Conservation (phyloP, 2,113 vertebrate genomes). For the Thermophis baileyi region DNA sequence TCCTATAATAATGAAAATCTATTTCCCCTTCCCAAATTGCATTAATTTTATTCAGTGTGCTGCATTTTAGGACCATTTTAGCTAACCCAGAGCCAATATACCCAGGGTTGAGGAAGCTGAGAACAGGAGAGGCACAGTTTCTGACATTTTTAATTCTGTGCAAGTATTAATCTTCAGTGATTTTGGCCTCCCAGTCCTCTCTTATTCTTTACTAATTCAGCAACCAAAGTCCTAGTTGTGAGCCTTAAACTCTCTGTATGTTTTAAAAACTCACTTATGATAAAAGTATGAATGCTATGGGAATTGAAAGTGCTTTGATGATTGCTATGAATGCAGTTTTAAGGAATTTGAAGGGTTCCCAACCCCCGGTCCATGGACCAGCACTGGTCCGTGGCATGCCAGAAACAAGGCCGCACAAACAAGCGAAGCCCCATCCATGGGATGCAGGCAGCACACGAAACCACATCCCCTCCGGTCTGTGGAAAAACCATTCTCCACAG, state of each 20-base stretch:
- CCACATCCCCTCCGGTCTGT: no score
- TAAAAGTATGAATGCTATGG: neutral
- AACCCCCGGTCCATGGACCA: neutral
- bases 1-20: neutral
- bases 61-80: neutral
- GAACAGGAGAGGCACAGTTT: neutral
- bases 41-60: neutral
- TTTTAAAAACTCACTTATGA: neutral
- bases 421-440: neutral
- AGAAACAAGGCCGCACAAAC: neutral
- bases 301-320: neutral
- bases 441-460: neutral
- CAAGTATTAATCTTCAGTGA: neutral
- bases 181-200: neutral
- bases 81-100: neutral
- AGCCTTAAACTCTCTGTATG: neutral
- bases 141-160: neutral
- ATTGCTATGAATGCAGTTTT: neutral
- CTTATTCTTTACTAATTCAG: conserved; percentile 13
- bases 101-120: neutral
- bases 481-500: no score
- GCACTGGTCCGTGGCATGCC: neutral
- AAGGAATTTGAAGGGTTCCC: neutral
- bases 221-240: neutral
- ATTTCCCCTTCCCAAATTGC: neutral